Conservation (phyloP, 37 sponge, comb jelly and placozoan genomes). For the Halichondria panicea region DNA sequence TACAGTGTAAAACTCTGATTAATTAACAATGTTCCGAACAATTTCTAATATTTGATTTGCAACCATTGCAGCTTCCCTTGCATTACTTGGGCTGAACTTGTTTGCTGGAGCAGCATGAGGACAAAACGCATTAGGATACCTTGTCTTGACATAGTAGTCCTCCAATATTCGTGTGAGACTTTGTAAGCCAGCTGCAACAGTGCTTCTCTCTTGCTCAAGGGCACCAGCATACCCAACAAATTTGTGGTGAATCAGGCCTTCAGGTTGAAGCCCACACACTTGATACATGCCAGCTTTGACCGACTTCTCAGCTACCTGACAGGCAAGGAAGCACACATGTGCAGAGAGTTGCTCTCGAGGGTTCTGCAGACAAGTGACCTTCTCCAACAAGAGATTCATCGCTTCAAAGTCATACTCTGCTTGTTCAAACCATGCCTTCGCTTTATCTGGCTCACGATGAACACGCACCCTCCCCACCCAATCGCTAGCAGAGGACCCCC, state of each 20-base stretch:
- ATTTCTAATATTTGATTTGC: neutral
- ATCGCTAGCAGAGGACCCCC: neutral
- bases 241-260: neutral
- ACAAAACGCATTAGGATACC: conserved; percentile 1
- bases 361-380: too few species aligned
- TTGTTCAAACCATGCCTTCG: conserved; percentile 46
- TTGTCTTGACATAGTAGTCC: neutral
- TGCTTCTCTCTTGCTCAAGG: neutral
- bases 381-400: neutral
- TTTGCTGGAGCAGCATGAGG: neutral
- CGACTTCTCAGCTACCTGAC: conserved; percentile 59
- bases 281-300: conserved; percentile 61
- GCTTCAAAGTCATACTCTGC: conserved; percentile 38
- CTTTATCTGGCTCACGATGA: neutral
- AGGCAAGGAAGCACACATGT: conserved; percentile 52
- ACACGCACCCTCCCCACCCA: neutral
- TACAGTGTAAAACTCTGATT: too few species aligned
- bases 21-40: neutral
- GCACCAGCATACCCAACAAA: neutral
- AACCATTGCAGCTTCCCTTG: neutral
- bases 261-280: neutral
- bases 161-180: neutral
- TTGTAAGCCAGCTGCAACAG: neutral
- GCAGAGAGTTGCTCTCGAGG: conserved; percentile 8
- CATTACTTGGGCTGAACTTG: neutral